Base-by-base conservation (phyloP, 2,113 vertebrate genomes). In the Apistogramma diplotaenia region DNA sequence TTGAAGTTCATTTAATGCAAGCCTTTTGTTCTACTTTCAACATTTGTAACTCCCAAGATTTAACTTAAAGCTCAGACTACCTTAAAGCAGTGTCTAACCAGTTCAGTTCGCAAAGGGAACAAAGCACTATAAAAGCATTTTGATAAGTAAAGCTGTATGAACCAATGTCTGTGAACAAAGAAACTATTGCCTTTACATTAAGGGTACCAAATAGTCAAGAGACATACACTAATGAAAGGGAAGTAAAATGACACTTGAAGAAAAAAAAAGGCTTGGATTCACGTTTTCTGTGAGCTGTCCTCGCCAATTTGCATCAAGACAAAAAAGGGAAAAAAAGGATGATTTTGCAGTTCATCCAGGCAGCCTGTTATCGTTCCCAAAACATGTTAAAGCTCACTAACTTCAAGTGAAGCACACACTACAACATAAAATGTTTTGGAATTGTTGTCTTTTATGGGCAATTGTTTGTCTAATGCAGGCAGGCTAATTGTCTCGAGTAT, bases 91-190 rank as follows among this genome's bases (percentile, higher is more conserved):
- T 81, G 89, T 90, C 87, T 76, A 81, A 87, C 81, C 80, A 82
- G 82, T 85, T 92, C 81, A 87, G 84, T 86, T 90, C 40, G 46
- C 74, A 82, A 90, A 81, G 58, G 71, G 75, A 91, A 89, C 78
- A 81, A 86, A 91, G 87, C 85, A 92, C 87, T 84, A 86, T 72
- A 81, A 86, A 91, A 79, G 82, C 82, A 83, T 92, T 90, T 92
- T 85, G 80, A 85, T 88, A 83, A 81, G 86, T 85, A 82, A 90
- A 90, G 85, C 94, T 91, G 92, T 92, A 85, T 85, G 89, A 93
- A 94, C 90, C 92, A 89, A 85, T 89, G 89, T 92, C 92, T 94
- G 92, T 92, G 92, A 93, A 91, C 84, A 87, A 91, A 90, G 73
- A 91, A 89, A 88, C 78, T 49, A 87, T 92, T 92, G 93, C 92